A percentile compares a stretch with the other conserved stretches of the same genome.
Conservation (phyloP, 1,140 invertebrate genomes). For the Gryllus bimaculatus region DNA sequence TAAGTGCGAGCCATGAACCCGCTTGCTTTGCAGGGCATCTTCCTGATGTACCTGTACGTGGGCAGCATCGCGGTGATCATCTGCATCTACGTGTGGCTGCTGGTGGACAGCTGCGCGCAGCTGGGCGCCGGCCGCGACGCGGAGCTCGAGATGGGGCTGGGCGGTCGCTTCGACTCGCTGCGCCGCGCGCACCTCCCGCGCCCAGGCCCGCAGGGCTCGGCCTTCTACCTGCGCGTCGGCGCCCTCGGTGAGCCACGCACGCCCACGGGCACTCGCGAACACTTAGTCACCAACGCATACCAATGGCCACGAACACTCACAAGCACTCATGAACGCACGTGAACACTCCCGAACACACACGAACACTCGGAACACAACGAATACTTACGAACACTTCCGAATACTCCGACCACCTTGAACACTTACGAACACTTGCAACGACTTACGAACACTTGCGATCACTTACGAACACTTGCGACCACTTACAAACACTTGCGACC, state of each 20-base stretch:
- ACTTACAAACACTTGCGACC: no score
- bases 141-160: slow-evolving; percentile 34
- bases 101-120: slow-evolving; percentile 46
- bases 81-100: slow-evolving; percentile 52
- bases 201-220: slow-evolving; percentile 44
- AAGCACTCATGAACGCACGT: no score
- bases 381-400: no score
- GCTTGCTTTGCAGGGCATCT: slow-evolving; percentile 39
- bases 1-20: no score
- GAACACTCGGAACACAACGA: no score
- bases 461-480: no score
- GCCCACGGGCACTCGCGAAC: not conserved
- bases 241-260: slow-evolving; percentile 43
- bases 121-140: slow-evolving; percentile 32
- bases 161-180: slow-evolving; percentile 45
- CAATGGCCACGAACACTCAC: no score
- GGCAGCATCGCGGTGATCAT: slow-evolving; percentile 53
- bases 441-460: no score
- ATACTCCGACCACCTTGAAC: no score
- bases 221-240: slow-evolving; percentile 56
- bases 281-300: no score
- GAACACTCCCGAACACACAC: no score
- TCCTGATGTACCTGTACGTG: slow-evolving; percentile 54
- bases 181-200: slow-evolving; percentile 46
- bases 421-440: no score